These are phyloP conservation scores for Allygus modestus DNA, from an alignment of 2,888 invertebrate genomes.

Conservation along the genomic window DNA sequence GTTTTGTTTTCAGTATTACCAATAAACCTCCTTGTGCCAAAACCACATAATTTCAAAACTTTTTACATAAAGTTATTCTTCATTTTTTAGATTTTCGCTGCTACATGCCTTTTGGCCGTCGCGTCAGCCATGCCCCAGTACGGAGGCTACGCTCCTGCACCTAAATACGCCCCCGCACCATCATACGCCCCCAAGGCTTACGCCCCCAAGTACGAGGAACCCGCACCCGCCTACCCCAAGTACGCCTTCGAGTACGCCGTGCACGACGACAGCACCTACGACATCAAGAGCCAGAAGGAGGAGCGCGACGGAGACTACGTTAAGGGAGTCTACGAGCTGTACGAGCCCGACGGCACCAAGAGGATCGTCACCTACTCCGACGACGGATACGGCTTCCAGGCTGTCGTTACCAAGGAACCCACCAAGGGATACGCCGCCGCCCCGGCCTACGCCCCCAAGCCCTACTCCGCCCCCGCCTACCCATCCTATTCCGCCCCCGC, in stretches of 20 bases:
- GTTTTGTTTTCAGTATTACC: too few species aligned
- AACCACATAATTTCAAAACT: too few species aligned
- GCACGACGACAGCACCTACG: constrained; percentile 69
- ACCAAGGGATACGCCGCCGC: constrained; percentile 19
- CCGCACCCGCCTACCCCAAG: constrained; percentile 46
- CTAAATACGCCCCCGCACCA: constrained; percentile 32
- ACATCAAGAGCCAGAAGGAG: constrained; percentile 70
- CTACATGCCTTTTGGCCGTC: constrained; percentile 48
- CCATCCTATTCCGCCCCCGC: constrained; percentile 9
- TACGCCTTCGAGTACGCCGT: constrained; percentile 63
- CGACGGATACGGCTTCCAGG: constrained; percentile 71
- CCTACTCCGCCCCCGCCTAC: constrained; percentile 40
- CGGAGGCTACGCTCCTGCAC: constrained; percentile 49
- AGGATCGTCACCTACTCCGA: constrained; percentile 69
- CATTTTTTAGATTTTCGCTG: constrained; percentile 42
- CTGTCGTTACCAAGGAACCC: constrained; percentile 69
- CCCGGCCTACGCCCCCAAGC: constrained; percentile 64
- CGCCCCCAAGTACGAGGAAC: constrained; percentile 32
- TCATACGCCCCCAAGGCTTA: constrained; percentile 25
- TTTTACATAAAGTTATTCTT: too few species aligned
- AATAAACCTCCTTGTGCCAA: too few species aligned
- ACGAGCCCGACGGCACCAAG: constrained; percentile 63
- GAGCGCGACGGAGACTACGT: constrained; percentile 69
- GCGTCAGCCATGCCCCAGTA: constrained; percentile 49
- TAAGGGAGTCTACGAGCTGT: constrained; percentile 69